Percentiles rank a stretch among this genome's conserved stretches.
Conservation (phyloP, 2,113 vertebrate species). For the Ivindomyrus marchei region DNA sequence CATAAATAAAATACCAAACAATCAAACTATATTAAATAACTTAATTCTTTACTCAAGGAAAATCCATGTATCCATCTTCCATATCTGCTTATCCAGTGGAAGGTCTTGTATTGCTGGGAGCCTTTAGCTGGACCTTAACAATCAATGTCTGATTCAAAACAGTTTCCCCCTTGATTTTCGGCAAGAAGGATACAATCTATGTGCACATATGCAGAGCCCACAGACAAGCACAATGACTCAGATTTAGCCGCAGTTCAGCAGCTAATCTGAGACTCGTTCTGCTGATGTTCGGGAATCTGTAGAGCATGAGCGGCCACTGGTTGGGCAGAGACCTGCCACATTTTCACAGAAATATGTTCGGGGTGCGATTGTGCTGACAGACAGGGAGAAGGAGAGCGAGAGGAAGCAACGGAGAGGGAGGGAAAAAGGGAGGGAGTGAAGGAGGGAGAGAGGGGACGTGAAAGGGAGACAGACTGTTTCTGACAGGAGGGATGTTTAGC, state of each 20-base stretch:
- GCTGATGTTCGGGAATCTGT: neutral
- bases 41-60: neutral
- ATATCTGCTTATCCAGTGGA: neutral
- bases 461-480: neutral
- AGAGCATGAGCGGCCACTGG: neutral
- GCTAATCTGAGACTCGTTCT: neutral
- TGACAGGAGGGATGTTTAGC: conserved; percentile 4
- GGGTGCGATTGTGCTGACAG: neutral
- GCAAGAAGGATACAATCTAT: neutral
- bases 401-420: neutral
- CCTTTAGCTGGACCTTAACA: neutral
- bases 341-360: neutral
- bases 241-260: neutral
- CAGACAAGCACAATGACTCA: neutral
- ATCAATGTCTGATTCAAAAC: neutral
- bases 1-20: neutral
- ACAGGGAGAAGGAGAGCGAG: neutral
- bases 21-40: neutral
- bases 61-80: neutral
- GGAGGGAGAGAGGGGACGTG: neutral
- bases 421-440: neutral
- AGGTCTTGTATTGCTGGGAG: neutral
- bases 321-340: neutral
- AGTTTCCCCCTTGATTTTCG: neutral
- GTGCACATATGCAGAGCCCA: neutral